These are phyloP conservation scores for Rhinichthys osculus DNA, from an alignment of 2,797 vertebrate species.

Conservation along the genomic window DNA sequence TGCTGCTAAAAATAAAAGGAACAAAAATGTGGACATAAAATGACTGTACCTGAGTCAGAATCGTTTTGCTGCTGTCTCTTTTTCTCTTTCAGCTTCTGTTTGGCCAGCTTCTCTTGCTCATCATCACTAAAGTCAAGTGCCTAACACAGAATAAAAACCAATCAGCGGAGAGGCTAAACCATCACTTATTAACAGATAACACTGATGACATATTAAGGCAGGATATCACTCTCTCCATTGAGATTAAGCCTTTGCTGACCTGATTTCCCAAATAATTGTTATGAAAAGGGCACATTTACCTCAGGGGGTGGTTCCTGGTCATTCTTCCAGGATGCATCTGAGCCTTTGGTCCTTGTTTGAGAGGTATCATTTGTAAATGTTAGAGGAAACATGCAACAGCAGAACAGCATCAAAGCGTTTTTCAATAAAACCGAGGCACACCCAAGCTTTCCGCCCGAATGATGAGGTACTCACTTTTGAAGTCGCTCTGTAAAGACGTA, in stretches of 20 bases:
- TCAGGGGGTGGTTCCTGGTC: constrained; percentile 92
- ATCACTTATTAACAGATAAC: not conserved
- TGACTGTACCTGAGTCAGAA: constrained; percentile 49
- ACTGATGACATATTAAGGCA: not conserved
- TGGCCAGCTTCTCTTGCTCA: constrained; percentile 86
- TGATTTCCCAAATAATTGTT: constrained; percentile 6
- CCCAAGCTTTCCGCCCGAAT: not conserved
- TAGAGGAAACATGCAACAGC: not conserved
- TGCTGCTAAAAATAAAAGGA: not conserved
- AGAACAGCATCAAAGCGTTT: not conserved
- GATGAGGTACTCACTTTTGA: constrained; percentile 78
- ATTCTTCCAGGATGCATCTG: constrained; percentile 96
- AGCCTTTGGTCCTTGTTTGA: constrained; percentile 83
- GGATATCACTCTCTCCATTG: not conserved
- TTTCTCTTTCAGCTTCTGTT: constrained; percentile 78
- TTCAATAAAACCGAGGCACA: not conserved
- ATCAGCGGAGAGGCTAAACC: constrained; percentile 2
- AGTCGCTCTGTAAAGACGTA: constrained; percentile 90
- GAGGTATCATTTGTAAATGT: not conserved
- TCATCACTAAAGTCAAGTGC: constrained; percentile 94
- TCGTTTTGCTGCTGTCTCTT: constrained; percentile 74
- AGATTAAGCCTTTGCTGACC: constrained; percentile 15
- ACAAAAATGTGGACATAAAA: not conserved
- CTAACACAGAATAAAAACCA: constrained; percentile 66
- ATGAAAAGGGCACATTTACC: constrained; percentile 70